Evolutionary conservation across 2,888 invertebrate species (phyloP).

Genomic region (Geotrupes spiniger): DNA sequence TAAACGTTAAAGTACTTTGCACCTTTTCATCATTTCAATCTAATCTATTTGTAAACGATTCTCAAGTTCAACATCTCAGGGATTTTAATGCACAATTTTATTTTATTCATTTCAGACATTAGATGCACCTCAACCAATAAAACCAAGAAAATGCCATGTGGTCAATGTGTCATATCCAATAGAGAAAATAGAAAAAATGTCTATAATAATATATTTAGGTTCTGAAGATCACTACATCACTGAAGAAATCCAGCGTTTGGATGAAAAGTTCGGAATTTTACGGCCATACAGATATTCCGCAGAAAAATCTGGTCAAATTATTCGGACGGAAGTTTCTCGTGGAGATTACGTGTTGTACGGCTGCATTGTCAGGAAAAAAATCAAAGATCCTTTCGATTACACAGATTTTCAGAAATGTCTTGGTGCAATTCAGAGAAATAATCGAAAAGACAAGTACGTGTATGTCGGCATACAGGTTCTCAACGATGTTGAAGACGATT

Average conservation of each 20-base stretch:
- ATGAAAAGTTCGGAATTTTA: conserved; percentile 39
- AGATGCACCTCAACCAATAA: conserved; percentile 9
- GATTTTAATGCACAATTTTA: neutral
- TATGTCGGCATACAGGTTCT: conserved; percentile 36
- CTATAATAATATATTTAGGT: conserved; percentile 44
- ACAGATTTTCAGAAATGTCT: conserved; percentile 31
- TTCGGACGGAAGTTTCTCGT: conserved; percentile 28
- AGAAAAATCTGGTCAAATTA: conserved; percentile 32
- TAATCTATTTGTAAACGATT: neutral
- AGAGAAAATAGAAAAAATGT: conserved; percentile 35
- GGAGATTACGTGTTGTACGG: conserved; percentile 33
- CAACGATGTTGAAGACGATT: conserved; percentile 29
- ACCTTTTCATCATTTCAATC: neutral
- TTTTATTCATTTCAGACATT: neutral
- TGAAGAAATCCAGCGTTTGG: conserved; percentile 35
- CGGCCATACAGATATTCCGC: conserved; percentile 27
- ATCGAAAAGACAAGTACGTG: conserved; percentile 25
- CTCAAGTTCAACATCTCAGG: neutral
- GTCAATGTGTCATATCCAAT: conserved; percentile 31
- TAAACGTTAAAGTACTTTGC: conserved; percentile 22
- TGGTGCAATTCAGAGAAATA: conserved; percentile 24
- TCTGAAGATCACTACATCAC: conserved; percentile 35
- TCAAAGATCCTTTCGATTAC: conserved; percentile 29
- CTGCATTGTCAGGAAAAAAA: conserved; percentile 32
- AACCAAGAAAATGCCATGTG: conserved; percentile 29